Evolutionary conservation across 2,113 vertebrate genomes (phyloP).

Genomic region (Megaleporinus macrocephalus): DNA sequence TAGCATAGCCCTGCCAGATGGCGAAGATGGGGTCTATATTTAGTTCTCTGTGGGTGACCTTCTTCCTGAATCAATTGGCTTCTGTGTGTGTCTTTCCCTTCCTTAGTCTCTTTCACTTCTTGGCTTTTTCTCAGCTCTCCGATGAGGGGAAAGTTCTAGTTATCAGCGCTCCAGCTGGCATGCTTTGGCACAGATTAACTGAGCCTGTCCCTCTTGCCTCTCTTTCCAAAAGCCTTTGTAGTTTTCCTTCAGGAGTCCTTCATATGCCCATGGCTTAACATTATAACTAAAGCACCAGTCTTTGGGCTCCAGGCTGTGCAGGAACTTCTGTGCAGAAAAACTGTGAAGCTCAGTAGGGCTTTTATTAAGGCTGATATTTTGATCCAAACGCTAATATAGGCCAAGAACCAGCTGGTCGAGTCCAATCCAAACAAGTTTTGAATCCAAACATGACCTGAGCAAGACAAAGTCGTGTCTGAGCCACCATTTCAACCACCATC

Average conservation of each 20-base stretch:
- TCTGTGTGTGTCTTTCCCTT: neutral
- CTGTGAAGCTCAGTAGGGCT: neutral
- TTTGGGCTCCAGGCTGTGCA: neutral
- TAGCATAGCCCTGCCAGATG: conserved; percentile 35
- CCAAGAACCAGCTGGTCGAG: neutral
- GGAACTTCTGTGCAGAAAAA: neutral
- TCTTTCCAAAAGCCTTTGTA: neutral
- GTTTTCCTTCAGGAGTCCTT: neutral
- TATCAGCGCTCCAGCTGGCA: neutral
- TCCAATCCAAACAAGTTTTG: neutral
- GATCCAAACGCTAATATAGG: neutral
- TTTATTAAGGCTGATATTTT: neutral
- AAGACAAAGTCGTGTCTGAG: neutral
- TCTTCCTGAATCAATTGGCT: conserved; percentile 14
- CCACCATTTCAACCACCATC: neutral
- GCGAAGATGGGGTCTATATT: conserved; percentile 44
- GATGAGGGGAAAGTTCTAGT: neutral
- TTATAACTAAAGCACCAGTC: neutral
- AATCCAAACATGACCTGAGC: neutral
- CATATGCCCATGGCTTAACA: neutral
- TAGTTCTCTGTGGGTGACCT: conserved; percentile 32
- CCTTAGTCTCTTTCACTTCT: neutral
- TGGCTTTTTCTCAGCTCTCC: neutral
- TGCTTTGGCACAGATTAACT: neutral
- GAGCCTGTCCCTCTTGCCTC: neutral